These are phyloP conservation scores for Rhabdophis nuchalis DNA, from an alignment of 2,797 vertebrate genomes.

Conservation along the genomic window DNA sequence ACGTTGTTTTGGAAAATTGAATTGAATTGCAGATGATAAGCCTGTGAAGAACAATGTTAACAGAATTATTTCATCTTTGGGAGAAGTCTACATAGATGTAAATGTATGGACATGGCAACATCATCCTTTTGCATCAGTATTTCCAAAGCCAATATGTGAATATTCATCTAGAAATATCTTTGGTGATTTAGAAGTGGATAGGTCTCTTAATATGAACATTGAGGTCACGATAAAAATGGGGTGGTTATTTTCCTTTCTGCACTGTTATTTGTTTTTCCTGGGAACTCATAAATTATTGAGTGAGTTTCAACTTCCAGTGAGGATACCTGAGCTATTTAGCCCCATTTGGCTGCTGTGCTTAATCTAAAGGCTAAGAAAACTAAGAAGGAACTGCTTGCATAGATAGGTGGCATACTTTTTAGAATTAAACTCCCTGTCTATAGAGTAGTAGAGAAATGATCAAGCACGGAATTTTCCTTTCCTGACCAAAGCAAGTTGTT, in stretches of 20 bases:
- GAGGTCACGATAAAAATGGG: background rate
- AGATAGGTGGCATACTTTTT: constrained; percentile 4
- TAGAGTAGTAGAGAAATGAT: background rate
- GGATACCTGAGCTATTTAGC: constrained; percentile 31
- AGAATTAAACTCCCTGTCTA: background rate
- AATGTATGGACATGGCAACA: constrained; percentile 17
- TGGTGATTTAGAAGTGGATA: background rate
- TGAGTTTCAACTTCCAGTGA: constrained; percentile 33
- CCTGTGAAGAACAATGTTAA: background rate
- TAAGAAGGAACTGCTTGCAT: background rate
- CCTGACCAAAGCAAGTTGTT: background rate
- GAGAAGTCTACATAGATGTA: constrained; percentile 19
- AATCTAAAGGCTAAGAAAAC: constrained; percentile 36
- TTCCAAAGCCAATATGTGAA: background rate
- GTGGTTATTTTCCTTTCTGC: constrained; percentile 19
- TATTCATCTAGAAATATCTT: background rate
- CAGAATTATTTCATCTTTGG: background rate
- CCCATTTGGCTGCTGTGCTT: constrained; percentile 36
- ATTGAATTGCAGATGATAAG: background rate
- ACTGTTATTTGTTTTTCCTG: constrained; percentile 11
- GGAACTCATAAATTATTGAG: constrained; percentile 56
- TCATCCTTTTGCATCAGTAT: background rate
- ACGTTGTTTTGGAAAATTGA: background rate
- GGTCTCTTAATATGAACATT: background rate
- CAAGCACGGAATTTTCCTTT: background rate